A percentile compares a stretch with the other conserved stretches of the same genome.
Conservation (phyloP, 2,797 vertebrate genomes). For the Periophthalmus magnuspinnatus region DNA sequence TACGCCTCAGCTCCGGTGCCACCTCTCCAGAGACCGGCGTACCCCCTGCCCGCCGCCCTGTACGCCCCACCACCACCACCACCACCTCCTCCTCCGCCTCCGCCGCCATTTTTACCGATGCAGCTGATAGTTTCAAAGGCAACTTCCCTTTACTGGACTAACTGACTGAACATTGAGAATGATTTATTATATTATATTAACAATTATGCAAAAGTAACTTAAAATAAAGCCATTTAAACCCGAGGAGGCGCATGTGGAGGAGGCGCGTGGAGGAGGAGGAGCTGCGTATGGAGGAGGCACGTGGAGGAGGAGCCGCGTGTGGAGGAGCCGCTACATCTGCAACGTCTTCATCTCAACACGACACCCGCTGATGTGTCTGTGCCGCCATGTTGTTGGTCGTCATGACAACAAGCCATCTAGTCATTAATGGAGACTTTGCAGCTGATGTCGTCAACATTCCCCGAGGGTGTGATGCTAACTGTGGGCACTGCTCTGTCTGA, state of each 20-base stretch:
- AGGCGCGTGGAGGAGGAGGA: too few relatives aligned
- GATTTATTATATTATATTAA: background rate
- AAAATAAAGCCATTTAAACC: background rate
- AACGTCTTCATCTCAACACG: too few relatives aligned
- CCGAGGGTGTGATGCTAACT: too few relatives aligned
- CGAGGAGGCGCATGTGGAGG: background rate
- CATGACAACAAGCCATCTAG: too few relatives aligned
- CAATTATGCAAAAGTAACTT: background rate
- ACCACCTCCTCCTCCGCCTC: constrained; percentile 51
- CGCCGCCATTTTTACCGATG: constrained; percentile 59
- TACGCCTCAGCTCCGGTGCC: constrained; percentile 53
- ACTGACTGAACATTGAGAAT: background rate
- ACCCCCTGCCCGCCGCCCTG: constrained; percentile 48
- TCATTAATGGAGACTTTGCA: too few relatives aligned
- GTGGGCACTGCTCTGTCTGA: too few relatives aligned
- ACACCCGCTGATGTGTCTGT: too few relatives aligned
- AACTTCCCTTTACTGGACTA: background rate
- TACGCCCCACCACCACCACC: constrained; percentile 54
- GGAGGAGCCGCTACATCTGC: too few relatives aligned
- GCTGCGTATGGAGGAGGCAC: too few relatives aligned
- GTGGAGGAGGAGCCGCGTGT: background rate
- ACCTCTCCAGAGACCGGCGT: constrained; percentile 55
- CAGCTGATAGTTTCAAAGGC: constrained; percentile 61
- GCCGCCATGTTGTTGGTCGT: too few relatives aligned
- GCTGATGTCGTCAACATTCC: too few relatives aligned